Base-by-base conservation (phyloP, 2,113 vertebrate genomes). In the Trichechus manatus region DNA sequence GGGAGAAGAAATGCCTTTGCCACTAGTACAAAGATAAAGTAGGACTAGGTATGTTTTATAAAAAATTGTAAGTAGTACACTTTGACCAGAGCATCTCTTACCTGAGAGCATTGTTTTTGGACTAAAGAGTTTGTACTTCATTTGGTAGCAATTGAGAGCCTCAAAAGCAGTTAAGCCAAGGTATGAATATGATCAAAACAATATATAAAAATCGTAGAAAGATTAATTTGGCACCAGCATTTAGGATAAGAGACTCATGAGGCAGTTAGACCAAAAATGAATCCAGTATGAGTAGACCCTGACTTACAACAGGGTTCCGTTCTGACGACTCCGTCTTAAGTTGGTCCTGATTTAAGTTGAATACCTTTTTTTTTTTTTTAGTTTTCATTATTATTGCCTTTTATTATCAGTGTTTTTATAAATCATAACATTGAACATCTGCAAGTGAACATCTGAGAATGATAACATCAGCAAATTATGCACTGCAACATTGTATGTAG, bases 51-150 rank as follows among this genome's bases (percentile, higher is more conserved):
- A 92, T 23, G 20, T 92, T 80, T 86, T 88, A 53, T 47, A 85
- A 87, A 66, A 94, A 79, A 89, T 89, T 85, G 1, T 75, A 79
- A 94, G 20, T 68, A 66, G 36, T 89, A 22, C 31, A 66, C 10
- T 87, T 82, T 91, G 61, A 87, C 20, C 19, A 78, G 83, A 78
- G n/a, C 42, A 56, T 83, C 13, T 53, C 14, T 6, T 89, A 80
- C 63, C 88, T 84, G 87, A 97, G 42, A 53, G 27, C 50, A 78
- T 59, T 87, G 39, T 70, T 3, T 90, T 89, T 82, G 56, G 50
- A 95, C 9, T 44, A 33, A 83, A 59, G 63, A 50, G 44, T 42
- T 75, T 96, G 31, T 88, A 70, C 82, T 75, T 95, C 91, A 82
- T 87, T 91, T 83, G 33, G 47, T 63, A 77, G n/a, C 39, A 23